Evolutionary conservation across 2,888 invertebrate species (phyloP), one percentile per base, ranked within the genome.

Genomic region (Melinaea menophilus): DNA sequence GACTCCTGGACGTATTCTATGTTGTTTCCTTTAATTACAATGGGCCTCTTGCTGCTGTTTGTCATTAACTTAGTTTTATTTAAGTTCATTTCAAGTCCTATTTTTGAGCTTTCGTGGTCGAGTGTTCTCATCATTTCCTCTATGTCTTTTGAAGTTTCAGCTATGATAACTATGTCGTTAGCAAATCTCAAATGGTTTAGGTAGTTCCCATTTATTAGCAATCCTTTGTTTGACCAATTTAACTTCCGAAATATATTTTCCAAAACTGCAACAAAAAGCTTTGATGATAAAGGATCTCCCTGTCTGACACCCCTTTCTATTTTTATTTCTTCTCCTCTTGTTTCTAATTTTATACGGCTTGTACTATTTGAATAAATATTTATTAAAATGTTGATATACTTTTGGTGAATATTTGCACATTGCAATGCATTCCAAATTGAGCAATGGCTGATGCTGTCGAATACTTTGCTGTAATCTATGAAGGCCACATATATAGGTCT

Each of bases 371-470:
- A 48, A 31, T 63, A 66, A 34, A 66, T 63, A 58, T 67, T 51
- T 69, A 65, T 61, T 47, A 63, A 12, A 2, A 69, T 59, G 9
- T 62, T 61, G 9, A 62, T 64, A 51, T 61, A 61, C 22, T 48
- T 51, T 61, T 12, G 41, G 33, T 59, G 33, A 2, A 65, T 58
- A 55, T 58, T 60, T 35, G 31, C 31, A 13, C 48, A 33, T 56
- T 47, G 60, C 63, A 69, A 1, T 57, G 67, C 58, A 45, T 58
- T 61, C 66, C 58, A 66, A n/a, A 67, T 64, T n/a, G 58, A 55
- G 2, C 58, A 13, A 41, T 71, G 69, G 45, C 48, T 46, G 41
- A 70, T 65, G 51, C 61, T 60, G 35, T 59, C 48, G n/a, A 60
- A 66, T 5, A 58, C 22, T 22, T 22, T 22, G 22, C 62, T 4